Evolutionary conservation across 2,113 vertebrate genomes (phyloP).

Genomic region (Pholis gunnellus): DNA sequence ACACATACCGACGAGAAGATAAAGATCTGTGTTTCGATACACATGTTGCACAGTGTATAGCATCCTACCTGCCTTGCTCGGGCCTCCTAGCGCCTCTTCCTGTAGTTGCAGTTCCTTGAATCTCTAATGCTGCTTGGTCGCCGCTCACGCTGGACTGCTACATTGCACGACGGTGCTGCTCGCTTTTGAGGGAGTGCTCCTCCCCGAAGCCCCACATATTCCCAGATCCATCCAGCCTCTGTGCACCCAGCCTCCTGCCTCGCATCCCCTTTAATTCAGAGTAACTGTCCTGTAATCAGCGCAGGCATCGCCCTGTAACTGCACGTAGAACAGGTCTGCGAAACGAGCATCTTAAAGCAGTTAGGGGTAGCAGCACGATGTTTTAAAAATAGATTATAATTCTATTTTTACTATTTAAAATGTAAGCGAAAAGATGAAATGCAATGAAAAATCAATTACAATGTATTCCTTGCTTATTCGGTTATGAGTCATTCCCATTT

Average conservation of each 20-base stretch:
- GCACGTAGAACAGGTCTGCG: neutral
- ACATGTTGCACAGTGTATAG: conserved; percentile 54
- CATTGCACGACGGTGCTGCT: conserved; percentile 41
- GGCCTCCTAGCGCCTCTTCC: conserved; percentile 66
- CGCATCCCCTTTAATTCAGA: conserved; percentile 62
- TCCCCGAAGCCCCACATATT: conserved; percentile 50
- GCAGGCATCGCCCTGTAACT: conserved; percentile 39
- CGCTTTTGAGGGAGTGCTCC: conserved; percentile 67
- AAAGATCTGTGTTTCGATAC: neutral
- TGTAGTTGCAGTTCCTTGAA: conserved; percentile 53
- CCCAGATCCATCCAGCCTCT: conserved; percentile 29
- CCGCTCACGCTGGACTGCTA: conserved; percentile 57
- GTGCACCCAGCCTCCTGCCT: conserved; percentile 6
- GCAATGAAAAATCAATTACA: neutral
- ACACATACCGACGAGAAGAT: neutral
- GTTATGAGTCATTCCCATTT: neutral
- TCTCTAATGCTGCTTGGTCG: conserved; percentile 55
- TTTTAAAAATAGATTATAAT: neutral
- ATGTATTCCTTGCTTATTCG: neutral
- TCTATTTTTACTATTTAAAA: neutral
- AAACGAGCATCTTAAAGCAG: neutral
- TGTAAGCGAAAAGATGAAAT: neutral
- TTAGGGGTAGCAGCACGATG: neutral
- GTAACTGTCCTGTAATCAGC: conserved; percentile 63
- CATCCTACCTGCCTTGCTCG: conserved; percentile 74